Base-by-base conservation (phyloP, 2,888 invertebrate genomes). In the Erpobdella octoculata region DNA sequence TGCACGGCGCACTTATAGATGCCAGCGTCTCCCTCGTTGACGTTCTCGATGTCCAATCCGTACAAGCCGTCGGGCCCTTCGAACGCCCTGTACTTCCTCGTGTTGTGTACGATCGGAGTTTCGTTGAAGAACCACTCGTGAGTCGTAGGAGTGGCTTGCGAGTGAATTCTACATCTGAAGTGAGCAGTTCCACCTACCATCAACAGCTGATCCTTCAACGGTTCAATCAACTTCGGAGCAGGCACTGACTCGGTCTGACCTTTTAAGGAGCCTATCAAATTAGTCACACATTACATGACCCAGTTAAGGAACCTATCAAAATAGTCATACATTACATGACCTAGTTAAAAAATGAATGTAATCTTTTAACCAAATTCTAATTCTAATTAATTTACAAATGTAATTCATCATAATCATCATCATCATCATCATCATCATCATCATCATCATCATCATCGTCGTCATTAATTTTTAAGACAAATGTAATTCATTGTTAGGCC, bases 21-120 rank as follows among this genome's bases (percentile, higher is more conserved):
- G n/a, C 97, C 98, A 82, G 96, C 95, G 82, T 98, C 97, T 85
- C 97, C 97, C 33, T 95, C 95, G 88, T 94, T 95, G 33, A 93
- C 94, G 84, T 95, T 94, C 25, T 92, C 90, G 79, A 98, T 74
- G 25, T 46, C 64, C 72, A 98, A 86, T 53, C 90, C 91, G 81
- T 90, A 92, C 75, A 88, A 88, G n/a, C 81, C 81, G 79, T 93
- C 72, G 9, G 35, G 4, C n/a, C 58, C 58, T n/a, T 58, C 69
- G 2, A 48, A 58, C 9, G 53, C 33, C 25, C 48, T 25, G 69
- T 69, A 69, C 37, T 69, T 69, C 25, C 33, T 35, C 21, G 31
- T 12, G 18, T 36, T 31, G 62, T n/a, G 53, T 31, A 21, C 62
- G 0, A 69, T 31, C 4, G 62, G 72, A 12, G 28, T 21, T 35